These are phyloP conservation scores for Rhodeus uyekii DNA, from an alignment of 2,797 vertebrate species.

Conservation along the genomic window DNA sequence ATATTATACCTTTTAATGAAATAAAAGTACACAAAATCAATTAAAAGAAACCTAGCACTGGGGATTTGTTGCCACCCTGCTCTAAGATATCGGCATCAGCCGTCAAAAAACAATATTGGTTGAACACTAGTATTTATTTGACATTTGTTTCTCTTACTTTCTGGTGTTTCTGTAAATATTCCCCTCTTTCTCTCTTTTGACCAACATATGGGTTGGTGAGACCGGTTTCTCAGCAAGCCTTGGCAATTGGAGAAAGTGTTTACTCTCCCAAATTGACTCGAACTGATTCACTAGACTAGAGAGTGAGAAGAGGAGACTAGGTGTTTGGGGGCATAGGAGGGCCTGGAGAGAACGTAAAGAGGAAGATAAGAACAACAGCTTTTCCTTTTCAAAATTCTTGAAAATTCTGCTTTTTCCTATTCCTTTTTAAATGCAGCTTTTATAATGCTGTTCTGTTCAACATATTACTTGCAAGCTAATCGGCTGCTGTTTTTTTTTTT, in stretches of 20 bases:
- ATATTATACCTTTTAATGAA: too few relatives aligned
- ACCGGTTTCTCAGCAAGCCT: slow-evolving; percentile 70
- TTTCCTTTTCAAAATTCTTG: background rate
- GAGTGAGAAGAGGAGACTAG: slow-evolving; percentile 30
- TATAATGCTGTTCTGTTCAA: background rate
- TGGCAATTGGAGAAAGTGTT: slow-evolving; percentile 70
- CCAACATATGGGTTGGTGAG: slow-evolving; percentile 61
- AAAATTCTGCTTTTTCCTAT: background rate
- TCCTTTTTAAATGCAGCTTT: background rate
- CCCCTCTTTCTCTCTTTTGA: slow-evolving; percentile 7
- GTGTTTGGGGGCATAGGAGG: slow-evolving; percentile 1
- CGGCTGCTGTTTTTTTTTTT: background rate
- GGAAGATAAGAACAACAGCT: slow-evolving; percentile 6
- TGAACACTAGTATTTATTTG: background rate
- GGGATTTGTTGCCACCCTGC: too few relatives aligned
- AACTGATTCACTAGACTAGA: slow-evolving; percentile 62
- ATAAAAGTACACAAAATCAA: too few relatives aligned
- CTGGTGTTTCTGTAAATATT: slow-evolving; percentile 29
- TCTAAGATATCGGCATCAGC: too few relatives aligned
- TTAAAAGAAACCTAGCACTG: too few relatives aligned
- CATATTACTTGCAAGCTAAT: background rate
- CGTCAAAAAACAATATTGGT: too few relatives aligned
- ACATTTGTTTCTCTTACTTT: slow-evolving; percentile 8
- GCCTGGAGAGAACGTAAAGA: background rate
- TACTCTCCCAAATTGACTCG: slow-evolving; percentile 60